Base-by-base conservation (phyloP, 2,797 vertebrate species). In the Alfaro cultratus region DNA sequence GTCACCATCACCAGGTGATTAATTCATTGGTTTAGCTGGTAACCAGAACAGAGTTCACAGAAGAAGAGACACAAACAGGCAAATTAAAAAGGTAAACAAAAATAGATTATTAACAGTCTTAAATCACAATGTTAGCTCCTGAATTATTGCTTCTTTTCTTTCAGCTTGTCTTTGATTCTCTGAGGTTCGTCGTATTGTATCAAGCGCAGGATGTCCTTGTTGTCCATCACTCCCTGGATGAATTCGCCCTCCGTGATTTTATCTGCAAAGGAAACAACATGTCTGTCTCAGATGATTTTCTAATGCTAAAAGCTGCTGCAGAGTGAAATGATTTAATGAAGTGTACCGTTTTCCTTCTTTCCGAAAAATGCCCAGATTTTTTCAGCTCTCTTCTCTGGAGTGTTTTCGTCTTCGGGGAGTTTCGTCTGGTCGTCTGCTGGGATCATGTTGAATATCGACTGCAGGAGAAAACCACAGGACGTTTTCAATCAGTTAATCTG, bases 401-500 rank as follows among this genome's bases (percentile, higher is more conserved):
- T 97, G 92, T 98, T 95, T 83, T 99, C 97, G 18, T 98, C 97
- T 0, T 97, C 96, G 0, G 97, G 94, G 51, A 99, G 96, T 49
- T 81, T 88, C 78, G 96, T 95, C 91, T 96, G 94, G 74, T 97
- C 97, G 0, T 97, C 96, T 0, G 47, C 81, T 7, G 94, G 96
- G 86, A 97, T 97, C 97, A 99, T 98, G 93, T 97, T 97, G 94
- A 99, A 99, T 92, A 99, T 98, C 0, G 97, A 97, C 97, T 98
- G 90, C 36, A 2, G 39, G 72, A 70, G 1, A 84, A 36, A 5
- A 71, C 78, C 15, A 16, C 23, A n/a, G 12, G 26, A n/a, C 26
- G 39, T 43, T 70, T 70, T n/a, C 34, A 70, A 16, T n/a, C 5
- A 45, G 41, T 45, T 16, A 45, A 16, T 29, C 15, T 45, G 12